Evolutionary conservation across 2,797 vertebrate genomes (phyloP).

Genomic region (Leucoraja ocellata): DNA sequence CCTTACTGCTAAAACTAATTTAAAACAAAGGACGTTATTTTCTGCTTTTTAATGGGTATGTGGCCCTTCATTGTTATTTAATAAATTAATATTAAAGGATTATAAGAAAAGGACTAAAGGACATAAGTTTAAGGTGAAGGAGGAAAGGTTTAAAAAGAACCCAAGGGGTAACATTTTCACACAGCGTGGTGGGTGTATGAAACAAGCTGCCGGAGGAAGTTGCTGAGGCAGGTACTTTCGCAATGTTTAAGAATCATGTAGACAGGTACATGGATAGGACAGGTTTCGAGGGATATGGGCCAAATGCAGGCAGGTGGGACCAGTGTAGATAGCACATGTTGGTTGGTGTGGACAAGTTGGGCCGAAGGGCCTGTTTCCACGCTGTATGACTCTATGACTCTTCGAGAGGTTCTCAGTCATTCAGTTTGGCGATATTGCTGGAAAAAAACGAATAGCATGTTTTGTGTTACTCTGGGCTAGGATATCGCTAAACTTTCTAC

Average conservation of each 20-base stretch:
- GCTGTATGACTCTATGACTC: no score
- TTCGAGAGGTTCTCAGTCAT: background rate
- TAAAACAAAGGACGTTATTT: background rate
- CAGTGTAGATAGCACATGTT: background rate
- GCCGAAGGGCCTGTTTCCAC: no score
- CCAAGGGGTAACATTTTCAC: no score
- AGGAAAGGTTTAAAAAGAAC: no score
- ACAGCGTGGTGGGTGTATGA: no score
- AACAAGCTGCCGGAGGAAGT: no score
- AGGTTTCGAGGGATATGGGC: no score
- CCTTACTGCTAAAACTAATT: background rate
- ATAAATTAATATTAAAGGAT: background rate
- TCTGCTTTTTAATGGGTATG: background rate
- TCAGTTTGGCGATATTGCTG: conserved; percentile 3
- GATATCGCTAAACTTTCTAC: background rate
- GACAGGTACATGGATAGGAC: no score
- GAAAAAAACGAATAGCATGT: background rate
- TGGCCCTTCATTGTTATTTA: background rate
- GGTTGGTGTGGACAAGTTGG: no score
- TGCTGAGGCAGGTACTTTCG: no score
- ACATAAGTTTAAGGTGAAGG: background rate
- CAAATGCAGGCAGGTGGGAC: background rate
- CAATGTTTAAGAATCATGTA: no score
- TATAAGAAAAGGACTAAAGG: no score
- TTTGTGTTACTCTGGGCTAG: background rate